phyloP scores from a whole-genome alignment of 1,140 invertebrate species.

The Venustaconcha ellipsiformis region DNA sequence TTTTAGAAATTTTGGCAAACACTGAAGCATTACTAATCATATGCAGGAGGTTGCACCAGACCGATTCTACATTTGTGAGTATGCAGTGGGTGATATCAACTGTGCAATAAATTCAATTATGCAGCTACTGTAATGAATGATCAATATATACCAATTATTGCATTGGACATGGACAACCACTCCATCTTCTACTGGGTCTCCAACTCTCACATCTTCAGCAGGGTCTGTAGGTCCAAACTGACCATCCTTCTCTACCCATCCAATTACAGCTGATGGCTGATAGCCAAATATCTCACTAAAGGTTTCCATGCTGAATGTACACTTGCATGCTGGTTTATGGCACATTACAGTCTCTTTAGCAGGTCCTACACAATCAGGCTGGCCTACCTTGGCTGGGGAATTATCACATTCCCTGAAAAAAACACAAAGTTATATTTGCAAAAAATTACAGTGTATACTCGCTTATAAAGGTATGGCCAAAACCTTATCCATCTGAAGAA shows the following conservation, averaged over 20 bases:
- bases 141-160: constrained; percentile 28
- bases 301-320: constrained; percentile 24
- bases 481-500: too few relatives aligned
- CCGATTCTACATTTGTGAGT: too few relatives aligned
- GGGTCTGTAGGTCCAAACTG: constrained; percentile 15
- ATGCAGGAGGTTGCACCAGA: too few relatives aligned
- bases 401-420: constrained; percentile 21
- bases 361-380: constrained; percentile 13
- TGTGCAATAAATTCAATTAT: too few relatives aligned
- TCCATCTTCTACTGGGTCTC: constrained; percentile 32
- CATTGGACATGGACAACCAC: constrained; percentile 35
- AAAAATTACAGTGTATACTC: too few relatives aligned
- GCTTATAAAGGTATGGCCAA: too few relatives aligned
- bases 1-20: too few relatives aligned
- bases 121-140: too few relatives aligned
- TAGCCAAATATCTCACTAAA: constrained; percentile 33
- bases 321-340: constrained; percentile 17
- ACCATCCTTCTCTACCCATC: constrained; percentile 31
- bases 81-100: too few relatives aligned
- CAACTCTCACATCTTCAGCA: constrained; percentile 26
- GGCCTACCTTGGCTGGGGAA: constrained; percentile 10
- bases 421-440: background rate
- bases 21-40: too few relatives aligned
- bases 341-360: constrained; percentile 4
- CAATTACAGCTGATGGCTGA: constrained; percentile 21